Percentiles rank a stretch among this genome's conserved stretches.
phyloP scores from a whole-genome alignment of 1,140 invertebrate genomes.

The Manduca sexta region DNA sequence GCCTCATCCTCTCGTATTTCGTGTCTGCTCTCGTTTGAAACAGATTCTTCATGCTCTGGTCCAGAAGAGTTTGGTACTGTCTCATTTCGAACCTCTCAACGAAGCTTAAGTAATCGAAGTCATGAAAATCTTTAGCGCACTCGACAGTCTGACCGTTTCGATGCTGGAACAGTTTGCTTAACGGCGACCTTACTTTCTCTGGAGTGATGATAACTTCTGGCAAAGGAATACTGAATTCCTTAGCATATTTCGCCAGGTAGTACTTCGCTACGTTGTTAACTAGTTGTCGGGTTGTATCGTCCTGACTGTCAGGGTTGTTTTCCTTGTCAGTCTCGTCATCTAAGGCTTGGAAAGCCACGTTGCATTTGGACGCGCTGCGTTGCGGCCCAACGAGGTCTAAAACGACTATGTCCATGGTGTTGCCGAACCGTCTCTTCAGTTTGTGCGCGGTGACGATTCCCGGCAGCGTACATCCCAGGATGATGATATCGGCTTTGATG shows the following conservation, averaged over 20 bases:
- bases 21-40: slow-evolving; percentile 35
- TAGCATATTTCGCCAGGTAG: slow-evolving; percentile 39
- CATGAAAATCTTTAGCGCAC: slow-evolving; percentile 39
- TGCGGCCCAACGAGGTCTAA: slow-evolving; percentile 32
- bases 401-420: slow-evolving; percentile 56
- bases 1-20: slow-evolving; percentile 24
- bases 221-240: slow-evolving; percentile 46
- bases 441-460: slow-evolving; percentile 62
- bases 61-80: slow-evolving; percentile 49
- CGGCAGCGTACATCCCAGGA: slow-evolving; percentile 57
- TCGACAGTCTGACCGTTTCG: slow-evolving; percentile 34
- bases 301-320: not conserved
- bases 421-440: slow-evolving; percentile 52
- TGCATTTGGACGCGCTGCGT: slow-evolving; percentile 26
- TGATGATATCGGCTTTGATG: slow-evolving; percentile 52
- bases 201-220: slow-evolving; percentile 40
- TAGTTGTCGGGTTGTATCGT: slow-evolving; percentile 24
- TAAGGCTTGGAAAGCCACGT: slow-evolving; percentile 42
- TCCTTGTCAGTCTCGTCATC: slow-evolving; percentile 10
- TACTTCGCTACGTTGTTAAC: slow-evolving; percentile 35
- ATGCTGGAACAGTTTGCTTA: slow-evolving; percentile 55
- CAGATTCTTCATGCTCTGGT: slow-evolving; percentile 42
- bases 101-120: slow-evolving; percentile 48
- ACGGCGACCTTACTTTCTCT: slow-evolving; percentile 14
- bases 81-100: slow-evolving; percentile 56